Base-by-base conservation (phyloP, 2,797 vertebrate species). In the Rhynchotus rufescens region DNA sequence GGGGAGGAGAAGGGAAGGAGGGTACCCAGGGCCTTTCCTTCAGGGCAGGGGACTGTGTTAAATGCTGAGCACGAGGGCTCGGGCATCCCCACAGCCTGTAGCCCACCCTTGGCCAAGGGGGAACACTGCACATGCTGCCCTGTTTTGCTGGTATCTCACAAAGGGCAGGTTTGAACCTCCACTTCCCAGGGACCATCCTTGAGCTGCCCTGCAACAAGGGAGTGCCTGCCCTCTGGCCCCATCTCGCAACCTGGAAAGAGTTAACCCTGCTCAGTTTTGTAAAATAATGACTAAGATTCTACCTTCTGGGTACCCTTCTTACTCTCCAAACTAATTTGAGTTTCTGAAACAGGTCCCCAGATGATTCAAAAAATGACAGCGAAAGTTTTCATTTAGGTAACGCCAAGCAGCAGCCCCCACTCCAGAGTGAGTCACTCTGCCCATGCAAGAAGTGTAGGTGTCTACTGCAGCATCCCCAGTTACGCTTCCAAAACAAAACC, bases 391-490 rank as follows among this genome's bases (percentile, higher is more conserved):
- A 68, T 30, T 65, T 30, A 77, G 36, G 28, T 40, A 85, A 42
- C 32, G 88, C 15, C 26, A 71, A 54, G 22, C 22, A 91, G 72
- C 61, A 91, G 72, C 61, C 26, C 61, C 67, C 7, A 4, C 80
- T 52, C 71, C 49, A 67, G 40, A 0, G 0, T 30, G 47, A 76
- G 62, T 84, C 45, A 16, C 40, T 84, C 75, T 42, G 71, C 32
- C 57, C 65, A 22, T 21, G 64, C 22, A 47, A 15, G 17, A 16
- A 54, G 72, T 45, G 51, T 38, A 61, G 59, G 25, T 38, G 59
- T 61, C 30, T 74, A 86, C 91, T 28, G 49, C 13, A 79, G 57
- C 61, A 66, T 77, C 80, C 57, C 49, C 61, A 89, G 67, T 80
- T 44, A 83, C 30, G 42, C 17, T 28, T 71, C 54, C 38, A 42